Percentiles rank a stretch among this genome's conserved stretches.
phyloP scores from a whole-genome alignment of 1,140 invertebrate species.

The Xylocopa sonorina region DNA sequence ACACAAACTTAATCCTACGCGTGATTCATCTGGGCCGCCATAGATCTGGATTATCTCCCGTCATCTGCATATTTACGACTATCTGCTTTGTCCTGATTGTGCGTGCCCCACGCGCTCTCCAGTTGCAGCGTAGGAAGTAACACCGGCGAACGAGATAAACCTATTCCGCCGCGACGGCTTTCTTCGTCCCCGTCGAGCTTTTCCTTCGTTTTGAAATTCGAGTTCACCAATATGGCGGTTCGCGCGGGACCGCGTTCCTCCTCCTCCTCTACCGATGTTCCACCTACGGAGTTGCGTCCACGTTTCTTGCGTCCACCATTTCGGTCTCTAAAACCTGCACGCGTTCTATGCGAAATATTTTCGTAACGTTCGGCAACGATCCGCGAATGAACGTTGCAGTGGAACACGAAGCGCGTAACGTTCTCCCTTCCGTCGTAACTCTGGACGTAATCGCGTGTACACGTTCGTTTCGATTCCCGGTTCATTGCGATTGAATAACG shows the following conservation, averaged over 20 bases:
- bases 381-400: no score
- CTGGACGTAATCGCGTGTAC: conserved; percentile 1
- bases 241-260: no score
- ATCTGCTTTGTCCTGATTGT: conserved; percentile 69
- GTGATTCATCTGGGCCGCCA: conserved; percentile 69
- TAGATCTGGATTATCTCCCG: conserved; percentile 77
- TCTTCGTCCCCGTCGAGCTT: not conserved
- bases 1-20: conserved; percentile 75
- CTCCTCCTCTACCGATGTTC: no score
- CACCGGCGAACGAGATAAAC: conserved; percentile 42
- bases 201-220: conserved; percentile 38
- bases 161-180: not conserved
- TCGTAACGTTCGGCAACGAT: no score
- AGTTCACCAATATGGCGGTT: not conserved
- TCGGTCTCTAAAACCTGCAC: no score
- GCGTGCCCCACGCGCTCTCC: conserved; percentile 49
- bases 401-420: no score
- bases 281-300: no score
- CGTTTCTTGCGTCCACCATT: no score
- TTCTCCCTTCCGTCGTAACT: conserved; percentile 4
- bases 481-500: conserved; percentile 34
- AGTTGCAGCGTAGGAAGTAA: conserved; percentile 56
- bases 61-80: conserved; percentile 78
- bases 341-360: no score
- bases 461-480: conserved; percentile 12